Base-by-base conservation (phyloP, 2,797 vertebrate species). In the Coracias cyanogaster region DNA sequence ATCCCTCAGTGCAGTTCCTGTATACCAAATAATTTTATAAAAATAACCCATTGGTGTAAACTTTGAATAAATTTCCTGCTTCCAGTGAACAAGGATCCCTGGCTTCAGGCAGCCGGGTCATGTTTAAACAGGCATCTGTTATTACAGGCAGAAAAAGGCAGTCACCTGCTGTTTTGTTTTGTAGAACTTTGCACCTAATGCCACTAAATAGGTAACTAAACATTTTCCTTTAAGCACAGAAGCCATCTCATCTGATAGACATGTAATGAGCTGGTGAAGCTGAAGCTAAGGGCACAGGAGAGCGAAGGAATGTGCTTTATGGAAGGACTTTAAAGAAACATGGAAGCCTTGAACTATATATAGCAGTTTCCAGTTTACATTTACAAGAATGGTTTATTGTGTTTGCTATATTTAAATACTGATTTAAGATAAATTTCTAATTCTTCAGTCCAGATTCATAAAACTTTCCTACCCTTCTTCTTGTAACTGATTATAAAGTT, bases 1-100 rank as follows among this genome's bases (percentile, higher is more conserved):
- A 57, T 65, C 19, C 17, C 12, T 77, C 15, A 15, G 7, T 74
- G 39, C 46, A 69, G 65, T 90, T 96, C 62, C 69, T 82, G 24
- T 81, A 76, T 83, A 72, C 51, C n/a, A 76, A 78, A 91, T 78
- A 58, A 69, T 79, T 90, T 86, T 86, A 66, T 70, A 84, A 90
- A 86, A 82, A 84, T 37, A 89, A 82, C 11, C 18, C 16, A 49
- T 49, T 76, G 69, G 43, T 85, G 46, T 93, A 93, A 94, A 78
- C 61, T 17, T 83, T 7, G 57, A 77, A 86, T 84, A 73, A 39
- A 94, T 82, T 81, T 96, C 80, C 76, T 86, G 43, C 48, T 79
- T 79, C 62, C 58, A 26, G 66, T 73, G 82, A 90, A 12, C 24
- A 29, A 54, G 46, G 26, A 69, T 52, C 25, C 31, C 10, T 83